Base-by-base conservation (phyloP, 2,113 vertebrate species). In the Oryzias woworae region DNA sequence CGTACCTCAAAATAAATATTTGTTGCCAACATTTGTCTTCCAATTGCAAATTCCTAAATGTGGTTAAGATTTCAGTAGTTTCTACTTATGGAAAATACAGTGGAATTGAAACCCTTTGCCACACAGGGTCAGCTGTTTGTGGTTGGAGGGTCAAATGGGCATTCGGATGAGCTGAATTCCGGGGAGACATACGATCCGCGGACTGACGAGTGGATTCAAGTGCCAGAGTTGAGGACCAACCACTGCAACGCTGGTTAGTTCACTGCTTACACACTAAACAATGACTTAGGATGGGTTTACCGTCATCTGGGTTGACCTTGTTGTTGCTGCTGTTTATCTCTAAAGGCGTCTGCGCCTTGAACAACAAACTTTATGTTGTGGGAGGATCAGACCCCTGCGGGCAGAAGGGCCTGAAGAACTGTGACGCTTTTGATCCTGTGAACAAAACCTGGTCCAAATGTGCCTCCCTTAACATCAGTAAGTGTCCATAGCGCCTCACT, bases 341-440 rank as follows among this genome's bases (percentile, higher is more conserved):
- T 52, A 2, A 67, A 99, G 97, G 97, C 43, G 96, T 99, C 20
- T 98, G 97, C 73, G 92, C 97, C 78, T 88, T 99, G 75, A 94
- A 94, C 26, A 95, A 94, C 78, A 96, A 95, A 64, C 90, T 99
- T 10, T 99, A 95, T 44, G 95, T 98, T 24, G 91, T 98, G 75
- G 97, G 97, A 75, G 97, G 97, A 16, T 98, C 97, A 1, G 97
- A 99, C 91, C 97, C 97, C 56, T 98, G 96, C 0, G 95, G 97
- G 59, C 97, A 98, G 71, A 99, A 98, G 82, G 97, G 97, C 78
- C 90, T 99, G 76, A 99, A 98, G 93, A 98, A 98, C 77, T 98
- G 96, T 72, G 96, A 99, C 7, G 93, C 95, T 58, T 99, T 98
- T 86, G 96, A 99, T 86, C 97, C 97, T 0, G 20, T 98, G 71